Base-by-base conservation (phyloP, 2,797 vertebrate species). In the Poecilia wingei region DNA sequence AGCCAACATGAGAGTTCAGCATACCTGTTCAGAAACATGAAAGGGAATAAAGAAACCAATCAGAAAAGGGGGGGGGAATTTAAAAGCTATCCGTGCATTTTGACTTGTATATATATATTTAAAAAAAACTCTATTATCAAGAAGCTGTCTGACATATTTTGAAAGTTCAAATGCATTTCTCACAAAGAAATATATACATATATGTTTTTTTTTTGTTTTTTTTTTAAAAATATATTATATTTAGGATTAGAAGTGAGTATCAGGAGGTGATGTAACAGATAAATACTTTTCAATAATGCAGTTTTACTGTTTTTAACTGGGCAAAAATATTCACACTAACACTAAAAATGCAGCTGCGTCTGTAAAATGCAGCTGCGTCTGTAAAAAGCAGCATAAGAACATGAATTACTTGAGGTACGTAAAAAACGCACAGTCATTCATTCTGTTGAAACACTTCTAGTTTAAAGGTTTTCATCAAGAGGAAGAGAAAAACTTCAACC, bases 1-100 rank as follows among this genome's bases (percentile, higher is more conserved):
- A 99, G 93, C 98, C 98, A 99, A 64, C 94, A 96, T 41, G 95
- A 96, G 71, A 99, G 89, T 75, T 98, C 97, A 76, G 95, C 96
- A 75, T 97, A 97, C 88, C 98, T 95, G 87, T 78, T 76, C 75
- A 20, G 79, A 8, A 80, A 0, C 57, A 66, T 36, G 31, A n/a
- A 68, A 25, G 45, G 14, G 4, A 59, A 45, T 46, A 31, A 31
- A 14, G 28, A 25, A 77, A 53, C n/a, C 13, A 33, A 49, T 14
- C 4, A 0, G 4, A 78, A 6, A 68, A 69, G 49, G 12, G 49
- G 6, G 18, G 18, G 6, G 5, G 0, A 36, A 16, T 45, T 13
- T 36, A 47, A 49, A 75, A 77, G 3, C 5, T 0, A 31, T 25
- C 10, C 6, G 59, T 31, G 14, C 36, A 39, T 41, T 68, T 41